Evolutionary conservation across 2,888 invertebrate species (phyloP).

Genomic region (Ichneumon xanthorius): DNA sequence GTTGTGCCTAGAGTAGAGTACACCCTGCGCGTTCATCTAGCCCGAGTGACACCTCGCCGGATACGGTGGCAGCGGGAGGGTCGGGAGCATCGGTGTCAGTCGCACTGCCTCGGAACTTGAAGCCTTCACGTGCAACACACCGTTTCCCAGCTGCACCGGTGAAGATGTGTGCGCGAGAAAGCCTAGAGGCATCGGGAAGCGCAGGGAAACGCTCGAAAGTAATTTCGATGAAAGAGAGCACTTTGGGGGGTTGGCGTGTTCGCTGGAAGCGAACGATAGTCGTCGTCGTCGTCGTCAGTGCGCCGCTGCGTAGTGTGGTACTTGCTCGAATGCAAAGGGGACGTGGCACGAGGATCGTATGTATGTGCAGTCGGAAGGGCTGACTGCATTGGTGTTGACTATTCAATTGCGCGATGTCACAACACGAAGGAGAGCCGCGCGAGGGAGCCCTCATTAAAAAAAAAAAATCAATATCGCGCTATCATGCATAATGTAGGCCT

Average conservation of each 20-base stretch:
- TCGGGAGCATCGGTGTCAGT: constrained; percentile 35
- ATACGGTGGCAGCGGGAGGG: constrained; percentile 29
- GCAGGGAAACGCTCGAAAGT: constrained; percentile 51
- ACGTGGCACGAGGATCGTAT: neutral
- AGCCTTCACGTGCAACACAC: constrained; percentile 16
- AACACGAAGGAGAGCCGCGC: neutral
- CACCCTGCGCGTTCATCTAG: constrained; percentile 51
- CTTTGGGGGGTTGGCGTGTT: constrained; percentile 34
- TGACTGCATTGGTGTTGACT: constrained; percentile 27
- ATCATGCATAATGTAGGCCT: constrained; percentile 11
- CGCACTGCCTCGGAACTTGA: constrained; percentile 36
- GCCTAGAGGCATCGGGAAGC: constrained; percentile 30
- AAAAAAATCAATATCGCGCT: constrained; percentile 43
- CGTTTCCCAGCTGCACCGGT: neutral
- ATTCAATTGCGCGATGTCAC: constrained; percentile 36
- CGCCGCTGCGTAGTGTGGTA: neutral
- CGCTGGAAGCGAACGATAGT: constrained; percentile 30
- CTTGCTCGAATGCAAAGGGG: neutral
- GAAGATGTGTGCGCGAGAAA: constrained; percentile 21
- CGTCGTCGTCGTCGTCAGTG: neutral
- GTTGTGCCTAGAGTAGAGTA: constrained; percentile 16
- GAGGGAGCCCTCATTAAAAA: constrained; percentile 36
- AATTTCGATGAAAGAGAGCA: constrained; percentile 62
- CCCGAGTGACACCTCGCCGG: constrained; percentile 51
- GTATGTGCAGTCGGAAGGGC: constrained; percentile 9